A percentile compares a stretch with the other conserved stretches of the same genome.
phyloP scores from a whole-genome alignment of 1,140 invertebrate genomes.

The Cydia strobilella region DNA sequence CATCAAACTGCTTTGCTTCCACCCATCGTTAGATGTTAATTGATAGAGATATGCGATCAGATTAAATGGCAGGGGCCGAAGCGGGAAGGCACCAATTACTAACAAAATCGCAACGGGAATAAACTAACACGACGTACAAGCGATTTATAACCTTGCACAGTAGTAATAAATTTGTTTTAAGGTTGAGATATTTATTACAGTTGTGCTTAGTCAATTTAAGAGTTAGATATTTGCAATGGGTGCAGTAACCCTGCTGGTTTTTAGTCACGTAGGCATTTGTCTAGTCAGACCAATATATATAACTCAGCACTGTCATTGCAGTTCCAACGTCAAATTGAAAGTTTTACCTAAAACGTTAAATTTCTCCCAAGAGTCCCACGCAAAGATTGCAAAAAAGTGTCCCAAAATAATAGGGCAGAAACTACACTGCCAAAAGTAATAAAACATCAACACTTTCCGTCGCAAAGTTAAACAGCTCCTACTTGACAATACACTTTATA shows the following conservation, averaged over 20 bases:
- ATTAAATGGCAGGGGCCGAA: slow-evolving; percentile 7
- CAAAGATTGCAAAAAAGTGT: too few relatives aligned
- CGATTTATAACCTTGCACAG: background rate
- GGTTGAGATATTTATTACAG: background rate
- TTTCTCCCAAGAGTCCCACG: too few relatives aligned
- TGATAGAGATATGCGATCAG: background rate
- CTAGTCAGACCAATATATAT: background rate
- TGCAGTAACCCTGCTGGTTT: background rate
- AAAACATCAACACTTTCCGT: too few relatives aligned
- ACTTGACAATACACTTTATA: too few relatives aligned
- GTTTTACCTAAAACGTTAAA: too few relatives aligned
- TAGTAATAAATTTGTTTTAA: background rate
- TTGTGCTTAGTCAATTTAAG: background rate
- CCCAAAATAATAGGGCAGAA: too few relatives aligned
- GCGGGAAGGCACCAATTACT: slow-evolving; percentile 6
- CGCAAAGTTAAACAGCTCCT: too few relatives aligned
- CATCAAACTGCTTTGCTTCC: too few relatives aligned
- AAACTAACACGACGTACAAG: background rate
- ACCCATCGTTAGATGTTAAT: too few relatives aligned
- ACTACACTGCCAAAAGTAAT: too few relatives aligned
- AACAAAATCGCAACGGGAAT: background rate
- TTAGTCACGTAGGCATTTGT: slow-evolving; percentile 2
- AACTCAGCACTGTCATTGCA: too few relatives aligned
- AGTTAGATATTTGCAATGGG: slow-evolving; percentile 3
- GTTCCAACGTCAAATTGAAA: too few relatives aligned